phyloP scores from a whole-genome alignment of 1,140 invertebrate species.

The Drosophila baimaii region DNA sequence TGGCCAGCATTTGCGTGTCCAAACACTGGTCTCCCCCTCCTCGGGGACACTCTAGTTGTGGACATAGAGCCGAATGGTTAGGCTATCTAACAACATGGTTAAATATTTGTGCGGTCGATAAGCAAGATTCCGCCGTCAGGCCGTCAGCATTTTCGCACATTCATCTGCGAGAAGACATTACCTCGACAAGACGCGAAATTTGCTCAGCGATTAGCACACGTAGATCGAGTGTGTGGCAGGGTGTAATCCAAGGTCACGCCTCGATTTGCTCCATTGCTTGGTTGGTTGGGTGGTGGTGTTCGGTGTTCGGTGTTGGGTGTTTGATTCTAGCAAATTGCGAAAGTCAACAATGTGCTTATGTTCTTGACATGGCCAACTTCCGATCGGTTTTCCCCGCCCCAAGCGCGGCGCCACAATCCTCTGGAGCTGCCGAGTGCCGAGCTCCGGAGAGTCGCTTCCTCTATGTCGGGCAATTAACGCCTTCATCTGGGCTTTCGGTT shows the following conservation, averaged over 20 bases:
- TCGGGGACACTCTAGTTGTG: constrained; percentile 16
- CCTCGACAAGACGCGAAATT: constrained; percentile 64
- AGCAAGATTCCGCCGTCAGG: constrained; percentile 35
- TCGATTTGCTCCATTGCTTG: not conserved
- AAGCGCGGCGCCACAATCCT: constrained; percentile 1
- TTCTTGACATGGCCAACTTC: constrained; percentile 43
- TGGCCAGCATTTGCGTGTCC: constrained; percentile 29
- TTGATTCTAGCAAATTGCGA: constrained; percentile 43
- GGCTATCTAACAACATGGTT: constrained; percentile 21
- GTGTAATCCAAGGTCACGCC: constrained; percentile 19
- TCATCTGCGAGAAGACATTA: constrained; percentile 38
- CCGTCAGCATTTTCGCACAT: constrained; percentile 45
- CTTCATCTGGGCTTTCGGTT: constrained; percentile 27
- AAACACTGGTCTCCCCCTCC: constrained; percentile 22
- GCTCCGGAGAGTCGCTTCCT: constrained; percentile 23
- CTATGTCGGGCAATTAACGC: constrained; percentile 43
- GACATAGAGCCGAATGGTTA: constrained; percentile 9
- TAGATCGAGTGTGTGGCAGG: not conserved
- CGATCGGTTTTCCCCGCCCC: constrained; percentile 30
- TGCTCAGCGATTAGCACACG: constrained; percentile 64
- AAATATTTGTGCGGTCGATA: constrained; percentile 65
- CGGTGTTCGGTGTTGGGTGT: not conserved
- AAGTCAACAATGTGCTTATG: constrained; percentile 26
- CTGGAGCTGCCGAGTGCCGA: constrained; percentile 1
- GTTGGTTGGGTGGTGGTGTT: not conserved